phyloP scores from a whole-genome alignment of 2,113 vertebrate species.

The Platycercus adscitus region DNA sequence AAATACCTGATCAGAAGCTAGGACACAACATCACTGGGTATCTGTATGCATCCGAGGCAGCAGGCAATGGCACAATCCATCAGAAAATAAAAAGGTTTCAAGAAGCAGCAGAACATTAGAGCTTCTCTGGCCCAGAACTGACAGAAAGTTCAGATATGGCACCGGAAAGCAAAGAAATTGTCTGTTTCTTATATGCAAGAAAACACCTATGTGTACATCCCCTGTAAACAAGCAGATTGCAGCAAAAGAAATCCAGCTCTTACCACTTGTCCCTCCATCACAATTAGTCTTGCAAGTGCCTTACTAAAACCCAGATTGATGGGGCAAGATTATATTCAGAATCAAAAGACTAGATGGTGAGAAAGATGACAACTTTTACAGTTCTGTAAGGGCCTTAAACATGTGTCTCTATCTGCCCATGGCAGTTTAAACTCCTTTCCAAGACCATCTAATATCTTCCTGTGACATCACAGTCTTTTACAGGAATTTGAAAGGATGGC shows the following conservation, averaged over 20 bases:
- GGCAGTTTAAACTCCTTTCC: not conserved
- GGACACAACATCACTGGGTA: not conserved
- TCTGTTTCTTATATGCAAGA: not conserved
- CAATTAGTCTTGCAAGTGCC: not conserved
- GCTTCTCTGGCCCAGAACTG: not conserved
- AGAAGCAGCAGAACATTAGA: not conserved
- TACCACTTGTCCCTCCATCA: not conserved
- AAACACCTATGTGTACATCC: not conserved
- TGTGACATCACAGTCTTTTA: not conserved
- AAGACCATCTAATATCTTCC: not conserved
- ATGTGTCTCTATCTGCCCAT: not conserved
- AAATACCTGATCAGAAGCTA: not conserved
- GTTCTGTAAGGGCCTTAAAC: not conserved
- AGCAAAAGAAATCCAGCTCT: not conserved
- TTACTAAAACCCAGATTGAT: not conserved
- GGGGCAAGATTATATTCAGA: not conserved
- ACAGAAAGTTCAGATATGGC: not conserved
- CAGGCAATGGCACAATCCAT: not conserved
- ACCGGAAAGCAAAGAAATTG: not conserved
- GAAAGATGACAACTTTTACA: not conserved
- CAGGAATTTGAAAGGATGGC: not conserved
- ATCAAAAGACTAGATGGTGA: not conserved
- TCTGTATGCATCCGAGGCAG: not conserved
- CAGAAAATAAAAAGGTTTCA: not conserved
- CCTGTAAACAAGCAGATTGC: not conserved